Conservation (phyloP, 2,797 vertebrate genomes). For the Astyanax mexicanus region DNA sequence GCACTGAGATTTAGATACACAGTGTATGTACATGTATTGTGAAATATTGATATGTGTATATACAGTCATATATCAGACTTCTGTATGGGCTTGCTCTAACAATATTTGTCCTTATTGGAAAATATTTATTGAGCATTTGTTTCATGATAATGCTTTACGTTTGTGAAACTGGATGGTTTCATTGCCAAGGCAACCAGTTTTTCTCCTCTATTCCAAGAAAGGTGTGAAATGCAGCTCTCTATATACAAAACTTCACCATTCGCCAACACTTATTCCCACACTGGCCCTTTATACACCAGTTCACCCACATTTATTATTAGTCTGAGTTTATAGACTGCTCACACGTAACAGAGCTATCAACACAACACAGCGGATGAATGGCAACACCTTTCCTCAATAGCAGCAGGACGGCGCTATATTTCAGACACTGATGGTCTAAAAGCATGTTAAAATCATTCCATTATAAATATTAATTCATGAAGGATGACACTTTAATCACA, state of each 20-base stretch:
- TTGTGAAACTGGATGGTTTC: neutral
- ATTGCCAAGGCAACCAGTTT: neutral
- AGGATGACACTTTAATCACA: neutral
- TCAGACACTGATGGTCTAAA: neutral
- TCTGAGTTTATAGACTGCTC: neutral
- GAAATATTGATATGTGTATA: too few relatives aligned
- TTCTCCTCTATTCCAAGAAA: neutral
- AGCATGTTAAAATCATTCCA: neutral
- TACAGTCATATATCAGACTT: too few relatives aligned
- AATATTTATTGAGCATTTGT: too few relatives aligned
- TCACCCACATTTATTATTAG: conserved; percentile 24
- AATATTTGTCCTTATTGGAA: too few relatives aligned
- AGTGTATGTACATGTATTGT: too few relatives aligned
- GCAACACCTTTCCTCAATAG: neutral
- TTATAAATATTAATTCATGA: neutral
- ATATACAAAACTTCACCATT: conserved; percentile 7
- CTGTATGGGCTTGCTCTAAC: too few relatives aligned
- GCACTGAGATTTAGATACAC: too few relatives aligned
- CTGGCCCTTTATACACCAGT: neutral
- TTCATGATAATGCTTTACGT: neutral
- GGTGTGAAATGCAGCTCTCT: conserved; percentile 11
- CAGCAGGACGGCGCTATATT: neutral
- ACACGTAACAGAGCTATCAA: neutral
- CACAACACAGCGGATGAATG: neutral
- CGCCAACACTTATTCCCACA: conserved; percentile 19